phyloP scores from a whole-genome alignment of 2,888 invertebrate genomes.

The Entomobrya proxima region DNA sequence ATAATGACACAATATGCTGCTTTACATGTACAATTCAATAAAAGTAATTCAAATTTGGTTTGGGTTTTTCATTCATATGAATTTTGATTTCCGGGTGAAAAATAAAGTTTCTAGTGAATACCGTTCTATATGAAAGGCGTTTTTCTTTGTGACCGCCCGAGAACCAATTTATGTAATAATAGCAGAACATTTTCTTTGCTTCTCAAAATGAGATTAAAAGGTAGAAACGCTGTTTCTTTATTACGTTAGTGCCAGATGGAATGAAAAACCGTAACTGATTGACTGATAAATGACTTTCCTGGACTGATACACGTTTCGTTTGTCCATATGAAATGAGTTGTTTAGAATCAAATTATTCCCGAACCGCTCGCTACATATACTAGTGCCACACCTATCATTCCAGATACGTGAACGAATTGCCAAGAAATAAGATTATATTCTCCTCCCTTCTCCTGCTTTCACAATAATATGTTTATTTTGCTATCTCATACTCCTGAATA shows the following conservation, averaged over 20 bases:
- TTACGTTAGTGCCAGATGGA: slow-evolving; percentile 7
- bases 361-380: neutral
- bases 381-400: neutral
- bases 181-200: neutral
- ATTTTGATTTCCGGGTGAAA: neutral
- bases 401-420: neutral
- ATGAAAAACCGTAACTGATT: slow-evolving; percentile 24
- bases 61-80: neutral
- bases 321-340: neutral
- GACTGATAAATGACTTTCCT: slow-evolving; percentile 42
- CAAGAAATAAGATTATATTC: neutral
- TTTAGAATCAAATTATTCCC: slow-evolving; percentile 4
- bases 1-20: neutral
- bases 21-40: neutral
- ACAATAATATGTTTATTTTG: neutral
- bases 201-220: neutral
- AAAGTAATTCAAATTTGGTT: neutral
- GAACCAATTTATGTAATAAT: neutral
- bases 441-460: neutral
- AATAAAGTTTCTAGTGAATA: neutral
- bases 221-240: neutral
- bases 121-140: neutral
- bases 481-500: slow-evolving; percentile 9
- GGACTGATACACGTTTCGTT: neutral
- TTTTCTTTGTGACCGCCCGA: neutral